Base-by-base conservation (phyloP, 2,888 invertebrate species). In the Cosmia pyralina region DNA sequence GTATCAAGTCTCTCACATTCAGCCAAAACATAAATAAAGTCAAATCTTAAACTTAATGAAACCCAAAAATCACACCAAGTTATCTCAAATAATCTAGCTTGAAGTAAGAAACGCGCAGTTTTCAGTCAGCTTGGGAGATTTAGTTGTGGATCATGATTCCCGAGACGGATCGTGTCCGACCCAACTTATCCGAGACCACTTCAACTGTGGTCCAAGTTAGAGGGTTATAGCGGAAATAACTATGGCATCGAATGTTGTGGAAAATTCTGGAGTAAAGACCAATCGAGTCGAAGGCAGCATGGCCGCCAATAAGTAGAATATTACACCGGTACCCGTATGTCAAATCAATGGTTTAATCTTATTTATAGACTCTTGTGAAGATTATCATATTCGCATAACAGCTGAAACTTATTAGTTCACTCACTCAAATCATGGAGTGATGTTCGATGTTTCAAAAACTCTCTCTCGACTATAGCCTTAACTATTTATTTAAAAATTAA, bases 161-260 rank as follows among this genome's bases (percentile, higher is more conserved):
- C 75, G 84, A 72, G 84, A 82, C 86, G 87, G 87, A 85, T 87
- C 87, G 84, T 81, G 89, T 88, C 87, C 77, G 79, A 87, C 82
- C 85, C 82, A 73, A 87, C 86, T 90, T 90, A 90, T 90, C 89
- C 85, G 86, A 83, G 83, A 79, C 85, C 85, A 85, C 86, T 86
- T 80, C 67, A 72, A 62, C 71, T 46, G n/a, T 62, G 55, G 71
- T 50, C 6, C 71, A 86, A 88, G 84, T 69, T 6, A 77, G 0
- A n/a, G 44, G 65, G 28, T 1, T 17, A 13, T 1, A 68, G 79
- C 72, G 84, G 77, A 7, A 76, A 66, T 41, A 67, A 69, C 38
- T 55, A 63, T 34, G 46, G 48, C 57, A 60, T 2, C 3, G 41
- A 19, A 44, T 52, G 11, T 11, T 7, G 13, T n/a, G 22, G 28